Percentiles rank a stretch among this genome's conserved stretches.
Conservation (phyloP, 1,140 invertebrate genomes). For the Drosophila oshimai region DNA sequence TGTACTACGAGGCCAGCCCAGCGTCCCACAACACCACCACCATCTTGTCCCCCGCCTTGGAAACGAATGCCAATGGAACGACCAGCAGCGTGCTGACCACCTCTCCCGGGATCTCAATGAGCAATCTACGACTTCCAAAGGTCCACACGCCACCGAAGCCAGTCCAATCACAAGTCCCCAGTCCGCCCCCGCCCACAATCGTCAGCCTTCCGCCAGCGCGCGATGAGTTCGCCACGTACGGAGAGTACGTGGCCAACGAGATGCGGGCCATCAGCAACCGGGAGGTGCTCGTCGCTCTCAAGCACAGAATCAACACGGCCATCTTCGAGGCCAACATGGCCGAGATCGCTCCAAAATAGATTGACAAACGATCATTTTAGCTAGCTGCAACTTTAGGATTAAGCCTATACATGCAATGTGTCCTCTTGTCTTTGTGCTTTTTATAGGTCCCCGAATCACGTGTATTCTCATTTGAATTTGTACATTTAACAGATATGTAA, state of each 20-base stretch:
- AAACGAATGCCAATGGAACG: constrained; percentile 23
- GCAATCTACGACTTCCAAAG: constrained; percentile 49
- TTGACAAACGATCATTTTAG: constrained; percentile 7
- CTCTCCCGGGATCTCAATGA: constrained; percentile 29
- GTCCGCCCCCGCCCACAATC: constrained; percentile 13
- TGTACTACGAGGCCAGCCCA: constrained; percentile 58
- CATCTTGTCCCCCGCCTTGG: constrained; percentile 43
- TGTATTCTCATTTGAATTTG: constrained; percentile 46
- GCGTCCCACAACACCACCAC: constrained; percentile 37
- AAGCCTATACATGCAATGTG: constrained; percentile 30
- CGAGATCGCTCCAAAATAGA: constrained; percentile 69
- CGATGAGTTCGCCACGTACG: constrained; percentile 74
- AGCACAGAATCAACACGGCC: constrained; percentile 82
- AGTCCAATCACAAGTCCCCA: constrained; percentile 34
- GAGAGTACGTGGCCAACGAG: constrained; percentile 80
- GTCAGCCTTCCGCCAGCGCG: constrained; percentile 29
- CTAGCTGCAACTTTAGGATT: constrained; percentile 43
- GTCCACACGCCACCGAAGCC: constrained; percentile 44
- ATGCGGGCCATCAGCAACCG: constrained; percentile 71
- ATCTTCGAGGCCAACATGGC: constrained; percentile 81
- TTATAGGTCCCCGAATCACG: background rate
- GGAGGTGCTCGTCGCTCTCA: constrained; percentile 71
- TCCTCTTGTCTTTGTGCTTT: constrained; percentile 27
- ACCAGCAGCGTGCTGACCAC: constrained; percentile 11
- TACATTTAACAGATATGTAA: constrained; percentile 56